Evolutionary conservation across 2,113 vertebrate genomes (phyloP), one percentile per base, ranked within the genome.

Genomic region (Neofelis nebulosa): DNA sequence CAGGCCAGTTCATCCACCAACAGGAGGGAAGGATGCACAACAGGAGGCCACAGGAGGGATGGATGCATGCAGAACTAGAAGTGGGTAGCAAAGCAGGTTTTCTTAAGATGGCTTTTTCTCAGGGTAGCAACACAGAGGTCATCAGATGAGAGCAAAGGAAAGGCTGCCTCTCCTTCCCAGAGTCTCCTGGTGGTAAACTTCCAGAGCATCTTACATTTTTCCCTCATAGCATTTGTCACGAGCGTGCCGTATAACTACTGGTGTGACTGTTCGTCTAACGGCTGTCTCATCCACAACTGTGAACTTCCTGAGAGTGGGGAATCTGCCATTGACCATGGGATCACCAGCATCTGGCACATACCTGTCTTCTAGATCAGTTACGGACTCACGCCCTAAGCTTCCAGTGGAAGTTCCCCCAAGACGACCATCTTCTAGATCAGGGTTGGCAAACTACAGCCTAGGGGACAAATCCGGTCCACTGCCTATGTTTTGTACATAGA

Each of bases 341-440:
- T 83, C 87, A 23, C 80, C 23, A 48, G 78, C 66, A 78, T 12
- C 25, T 78, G 74, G 45, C 63, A 61, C 41, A 2, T 25, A 16
- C 10, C 71, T 86, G 31, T 90, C 61, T 87, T 87, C 80, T 61
- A 88, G 68, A 90, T 41, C 38, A 87, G 29, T 82, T 19, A 76
- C n/a, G 25, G 9, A 84, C 16, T 50, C 52, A 36, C 6, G 10
- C 14, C 36, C 7, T 73, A 45, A 91, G n/a, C 29, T 74, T n/a
- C 74, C 23, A 95, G 57, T 48, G 38, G 85, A 79, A 88, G 45
- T 69, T 91, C 76, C 91, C 65, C 57, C 33, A 96, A 80, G 90
- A 45, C 69, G 18, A 52, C 73, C 27, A 50, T n/a, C 13, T 95
- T 73, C 36, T 31, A 96, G 65, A 76, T 63, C 13, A 41, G 5